Evolutionary conservation across 2,113 vertebrate species (phyloP), one percentile per base, ranked within the genome.

Genomic region (Paradisaea rubra): DNA sequence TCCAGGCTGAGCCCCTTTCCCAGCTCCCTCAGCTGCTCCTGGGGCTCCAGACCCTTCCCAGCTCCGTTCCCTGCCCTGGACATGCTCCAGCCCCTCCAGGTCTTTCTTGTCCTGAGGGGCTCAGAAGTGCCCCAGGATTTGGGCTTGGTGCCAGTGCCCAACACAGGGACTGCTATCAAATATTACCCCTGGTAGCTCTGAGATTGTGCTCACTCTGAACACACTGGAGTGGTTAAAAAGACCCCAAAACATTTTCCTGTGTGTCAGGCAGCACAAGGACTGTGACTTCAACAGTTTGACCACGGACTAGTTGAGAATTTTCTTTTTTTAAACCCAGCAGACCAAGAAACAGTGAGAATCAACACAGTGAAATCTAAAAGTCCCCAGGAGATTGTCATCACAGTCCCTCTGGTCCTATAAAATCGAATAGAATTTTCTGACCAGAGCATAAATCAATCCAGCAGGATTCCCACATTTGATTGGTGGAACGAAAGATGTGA

Each of bases 21-120:
- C 57, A 68, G 33, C 17, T 88, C 49, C 37, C 60, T n/a, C 71
- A 91, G 47, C 33, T 0, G 0, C 23, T 88, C 23, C 41, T 19
- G 64, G 7, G 0, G 6, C 41, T 71, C 11, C 16, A 74, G 41
- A 2, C 50, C 15, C 45, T 35, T 44, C 45, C 31, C 31, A 81
- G 35, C 73, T 45, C 31, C 1, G 0, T 21, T 80, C 27, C 37
- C 39, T 50, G 4, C 60, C 30, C 22, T 63, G 49, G 42, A 10
- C 54, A 15, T 0, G 0, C 45, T 44, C 39, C 73, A 59, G 39
- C 17, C 8, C 16, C n/a, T 64, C 39, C 2, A 13, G 0, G 7
- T 45, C 42, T 4, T 10, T 52, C 13, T 19, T 31, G 27, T 2
- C 17, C 1, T 23, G 52, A 54, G 21, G 11, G 12, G 1, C 7